These are phyloP conservation scores for Thereuonema tuberculata DNA, from an alignment of 1,140 invertebrate genomes.

Conservation along the genomic window DNA sequence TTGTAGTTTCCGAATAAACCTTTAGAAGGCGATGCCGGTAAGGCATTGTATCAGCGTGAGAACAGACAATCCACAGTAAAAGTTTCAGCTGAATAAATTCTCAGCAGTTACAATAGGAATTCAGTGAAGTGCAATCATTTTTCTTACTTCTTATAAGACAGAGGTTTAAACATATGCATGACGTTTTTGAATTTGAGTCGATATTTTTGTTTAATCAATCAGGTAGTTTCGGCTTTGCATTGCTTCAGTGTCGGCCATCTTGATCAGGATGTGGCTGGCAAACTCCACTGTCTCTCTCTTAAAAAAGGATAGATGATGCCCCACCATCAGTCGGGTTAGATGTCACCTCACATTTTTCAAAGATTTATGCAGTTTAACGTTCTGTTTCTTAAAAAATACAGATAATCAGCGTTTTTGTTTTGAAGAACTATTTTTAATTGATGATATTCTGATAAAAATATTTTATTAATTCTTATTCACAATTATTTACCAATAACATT, in stretches of 20 bases:
- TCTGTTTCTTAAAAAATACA: neutral
- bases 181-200: slow-evolving; percentile 1
- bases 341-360: neutral
- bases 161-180: neutral
- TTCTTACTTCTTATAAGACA: neutral
- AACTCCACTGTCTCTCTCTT: neutral
- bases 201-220: slow-evolving; percentile 7
- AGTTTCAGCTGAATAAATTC: neutral
- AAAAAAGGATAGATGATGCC: neutral
- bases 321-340: neutral
- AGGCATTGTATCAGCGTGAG: neutral
- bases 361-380: neutral
- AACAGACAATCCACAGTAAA: neutral
- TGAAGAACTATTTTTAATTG: neutral
- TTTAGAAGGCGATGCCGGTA: neutral
- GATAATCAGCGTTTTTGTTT: neutral
- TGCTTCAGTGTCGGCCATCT: neutral
- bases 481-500: slow-evolving; percentile 1
- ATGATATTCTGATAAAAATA: neutral
- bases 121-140: neutral
- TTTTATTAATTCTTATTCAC: neutral
- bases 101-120: neutral
- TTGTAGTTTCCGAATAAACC: neutral
- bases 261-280: neutral
- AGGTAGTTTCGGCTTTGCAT: neutral